phyloP scores from a whole-genome alignment of 2,113 vertebrate genomes.

The Ellobius talpinus region DNA sequence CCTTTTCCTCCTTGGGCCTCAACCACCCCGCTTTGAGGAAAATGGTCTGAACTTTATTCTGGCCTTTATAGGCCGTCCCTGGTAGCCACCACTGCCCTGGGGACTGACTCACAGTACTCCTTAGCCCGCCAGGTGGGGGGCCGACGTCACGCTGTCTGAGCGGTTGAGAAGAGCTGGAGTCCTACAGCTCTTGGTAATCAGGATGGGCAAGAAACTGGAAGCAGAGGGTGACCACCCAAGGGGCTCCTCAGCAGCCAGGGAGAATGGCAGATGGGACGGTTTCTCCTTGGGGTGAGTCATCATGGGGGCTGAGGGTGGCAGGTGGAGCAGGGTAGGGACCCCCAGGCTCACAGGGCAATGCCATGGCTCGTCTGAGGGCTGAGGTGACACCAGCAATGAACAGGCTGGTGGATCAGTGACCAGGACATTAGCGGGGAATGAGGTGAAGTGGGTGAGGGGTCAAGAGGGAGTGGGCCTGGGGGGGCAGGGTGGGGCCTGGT shows the following conservation, averaged over 20 bases:
- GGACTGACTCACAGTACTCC: background rate
- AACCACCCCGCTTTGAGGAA: background rate
- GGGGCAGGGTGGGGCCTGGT: too few relatives aligned
- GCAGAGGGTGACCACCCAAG: background rate
- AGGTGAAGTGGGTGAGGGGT: fast-evolving
- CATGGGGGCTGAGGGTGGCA: background rate
- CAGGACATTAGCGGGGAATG: background rate
- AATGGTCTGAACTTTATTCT: fast-evolving
- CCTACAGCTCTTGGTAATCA: background rate
- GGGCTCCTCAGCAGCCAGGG: background rate
- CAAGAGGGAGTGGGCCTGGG: too few relatives aligned
- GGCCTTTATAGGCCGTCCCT: background rate
- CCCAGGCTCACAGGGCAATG: background rate
- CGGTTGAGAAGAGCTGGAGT: background rate
- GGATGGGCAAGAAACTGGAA: too few relatives aligned
- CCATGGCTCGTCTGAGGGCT: background rate
- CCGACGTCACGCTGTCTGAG: background rate
- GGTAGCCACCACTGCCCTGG: background rate
- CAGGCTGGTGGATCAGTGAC: background rate
- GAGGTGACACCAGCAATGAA: background rate
- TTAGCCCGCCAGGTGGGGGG: background rate
- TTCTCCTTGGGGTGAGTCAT: background rate
- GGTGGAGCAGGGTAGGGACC: too few relatives aligned
- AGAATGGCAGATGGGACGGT: background rate
- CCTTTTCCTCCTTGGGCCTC: background rate